Conservation (phyloP, 2,113 vertebrate species). For the Hiodon alosoides region DNA sequence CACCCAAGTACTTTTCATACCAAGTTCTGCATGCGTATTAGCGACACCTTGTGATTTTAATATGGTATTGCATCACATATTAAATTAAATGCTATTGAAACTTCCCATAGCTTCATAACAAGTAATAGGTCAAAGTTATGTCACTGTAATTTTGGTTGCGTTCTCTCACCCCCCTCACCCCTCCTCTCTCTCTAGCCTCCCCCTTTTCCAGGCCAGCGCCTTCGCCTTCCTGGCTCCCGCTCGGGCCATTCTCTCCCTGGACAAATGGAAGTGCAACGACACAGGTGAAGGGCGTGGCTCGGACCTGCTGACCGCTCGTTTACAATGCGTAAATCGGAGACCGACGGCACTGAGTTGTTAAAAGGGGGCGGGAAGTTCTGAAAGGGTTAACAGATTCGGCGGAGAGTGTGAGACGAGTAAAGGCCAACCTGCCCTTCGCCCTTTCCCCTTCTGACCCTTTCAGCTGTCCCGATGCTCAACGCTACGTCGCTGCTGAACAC, state of each 20-base stretch:
- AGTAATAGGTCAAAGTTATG: no score
- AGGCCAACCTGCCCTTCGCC: not conserved
- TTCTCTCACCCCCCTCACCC: not conserved
- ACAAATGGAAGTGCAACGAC: conserved; percentile 95
- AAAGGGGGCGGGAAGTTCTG: no score
- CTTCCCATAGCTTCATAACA: no score
- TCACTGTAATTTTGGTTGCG: no score
- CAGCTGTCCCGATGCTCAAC: conserved; percentile 69
- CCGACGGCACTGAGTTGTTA: not conserved
- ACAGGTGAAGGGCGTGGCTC: conserved; percentile 70
- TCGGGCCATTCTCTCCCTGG: conserved; percentile 91
- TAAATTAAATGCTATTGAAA: no score
- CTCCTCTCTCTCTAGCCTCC: conserved; percentile 67
- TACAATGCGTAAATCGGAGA: no score
- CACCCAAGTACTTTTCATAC: not conserved
- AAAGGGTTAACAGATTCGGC: no score
- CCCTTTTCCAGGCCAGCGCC: conserved; percentile 95
- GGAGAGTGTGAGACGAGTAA: no score
- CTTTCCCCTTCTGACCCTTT: conserved; percentile 25
- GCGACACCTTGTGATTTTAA: not conserved
- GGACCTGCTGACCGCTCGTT: no score
- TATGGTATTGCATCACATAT: not conserved
- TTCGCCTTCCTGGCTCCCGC: conserved; percentile 96
- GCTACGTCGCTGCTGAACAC: conserved; percentile 80
- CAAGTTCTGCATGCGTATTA: not conserved